Conservation (phyloP, 2,888 invertebrate species). For the Drosophila histrio region DNA sequence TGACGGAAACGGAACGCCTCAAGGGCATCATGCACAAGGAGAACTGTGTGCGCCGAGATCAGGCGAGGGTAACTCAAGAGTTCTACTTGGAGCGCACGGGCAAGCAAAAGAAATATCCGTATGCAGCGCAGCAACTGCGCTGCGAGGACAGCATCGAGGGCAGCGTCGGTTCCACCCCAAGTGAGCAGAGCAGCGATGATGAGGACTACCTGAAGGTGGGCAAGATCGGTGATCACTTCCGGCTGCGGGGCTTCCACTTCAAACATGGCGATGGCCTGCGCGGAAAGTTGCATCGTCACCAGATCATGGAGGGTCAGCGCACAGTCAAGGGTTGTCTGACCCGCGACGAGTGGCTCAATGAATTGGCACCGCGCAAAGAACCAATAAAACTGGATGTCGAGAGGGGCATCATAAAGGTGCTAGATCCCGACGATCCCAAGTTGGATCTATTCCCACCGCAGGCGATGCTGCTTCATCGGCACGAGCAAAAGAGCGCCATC, state of each 20-base stretch:
- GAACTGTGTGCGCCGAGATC: constrained; percentile 72
- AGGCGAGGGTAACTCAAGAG: constrained; percentile 68
- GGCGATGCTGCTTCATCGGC: constrained; percentile 41
- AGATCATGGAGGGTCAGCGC: constrained; percentile 63
- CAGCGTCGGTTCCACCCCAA: constrained; percentile 49
- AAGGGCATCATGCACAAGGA: constrained; percentile 70
- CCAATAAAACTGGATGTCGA: constrained; percentile 74
- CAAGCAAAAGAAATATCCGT: constrained; percentile 64
- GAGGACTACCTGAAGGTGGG: constrained; percentile 81
- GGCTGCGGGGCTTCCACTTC: constrained; percentile 82
- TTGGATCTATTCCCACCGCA: constrained; percentile 72
- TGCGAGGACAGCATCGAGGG: constrained; percentile 62
- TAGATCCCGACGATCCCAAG: constrained; percentile 77
- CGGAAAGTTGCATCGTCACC: constrained; percentile 75
- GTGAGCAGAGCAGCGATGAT: constrained; percentile 81
- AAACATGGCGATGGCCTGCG: constrained; percentile 78
- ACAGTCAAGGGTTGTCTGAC: constrained; percentile 79
- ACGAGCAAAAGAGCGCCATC: constrained; percentile 56
- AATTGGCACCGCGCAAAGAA: constrained; percentile 74
- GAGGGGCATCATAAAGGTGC: constrained; percentile 65
- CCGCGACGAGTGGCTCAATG: constrained; percentile 82
- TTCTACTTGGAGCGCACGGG: constrained; percentile 69
- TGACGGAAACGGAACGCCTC: constrained; percentile 74
- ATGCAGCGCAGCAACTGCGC: constrained; percentile 65
- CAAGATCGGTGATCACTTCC: constrained; percentile 70